Evolutionary conservation across 1,140 invertebrate genomes (phyloP).

Genomic region (Solenopsis invicta): DNA sequence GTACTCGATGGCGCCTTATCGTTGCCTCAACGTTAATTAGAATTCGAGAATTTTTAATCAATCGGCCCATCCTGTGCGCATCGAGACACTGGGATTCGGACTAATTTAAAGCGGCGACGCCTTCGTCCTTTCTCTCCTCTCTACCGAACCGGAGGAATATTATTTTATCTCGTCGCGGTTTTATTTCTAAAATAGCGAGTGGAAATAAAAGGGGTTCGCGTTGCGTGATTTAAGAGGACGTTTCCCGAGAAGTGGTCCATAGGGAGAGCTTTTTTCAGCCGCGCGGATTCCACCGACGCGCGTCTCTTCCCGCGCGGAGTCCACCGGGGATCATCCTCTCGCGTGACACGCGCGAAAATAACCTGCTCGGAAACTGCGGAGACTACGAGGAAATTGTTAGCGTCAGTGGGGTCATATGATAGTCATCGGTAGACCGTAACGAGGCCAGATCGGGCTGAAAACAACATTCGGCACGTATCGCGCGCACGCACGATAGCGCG

Average conservation of each 20-base stretch:
- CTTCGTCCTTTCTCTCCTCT: too few species aligned
- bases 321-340: too few species aligned
- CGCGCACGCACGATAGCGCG: neutral
- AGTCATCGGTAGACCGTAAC: slow-evolving; percentile 3
- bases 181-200: neutral
- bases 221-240: neutral
- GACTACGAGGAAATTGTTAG: slow-evolving; percentile 19
- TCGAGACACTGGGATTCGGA: neutral
- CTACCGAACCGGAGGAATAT: neutral
- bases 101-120: neutral
- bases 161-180: neutral
- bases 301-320: neutral
- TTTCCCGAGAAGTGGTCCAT: neutral
- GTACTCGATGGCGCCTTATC: neutral
- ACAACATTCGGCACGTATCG: slow-evolving; percentile 36
- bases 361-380: slow-evolving; percentile 12
- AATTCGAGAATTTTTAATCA: neutral
- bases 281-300: neutral
- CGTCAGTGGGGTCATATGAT: slow-evolving; percentile 10
- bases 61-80: too few species aligned
- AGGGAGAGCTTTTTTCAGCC: neutral
- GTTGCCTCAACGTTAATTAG: neutral
- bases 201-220: neutral
- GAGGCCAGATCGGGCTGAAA: slow-evolving; percentile 13
- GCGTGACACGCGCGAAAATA: slow-evolving; percentile 39